Evolutionary conservation across 2,888 invertebrate species (phyloP), one percentile per base, ranked within the genome.

Genomic region (Phengaris arion): DNA sequence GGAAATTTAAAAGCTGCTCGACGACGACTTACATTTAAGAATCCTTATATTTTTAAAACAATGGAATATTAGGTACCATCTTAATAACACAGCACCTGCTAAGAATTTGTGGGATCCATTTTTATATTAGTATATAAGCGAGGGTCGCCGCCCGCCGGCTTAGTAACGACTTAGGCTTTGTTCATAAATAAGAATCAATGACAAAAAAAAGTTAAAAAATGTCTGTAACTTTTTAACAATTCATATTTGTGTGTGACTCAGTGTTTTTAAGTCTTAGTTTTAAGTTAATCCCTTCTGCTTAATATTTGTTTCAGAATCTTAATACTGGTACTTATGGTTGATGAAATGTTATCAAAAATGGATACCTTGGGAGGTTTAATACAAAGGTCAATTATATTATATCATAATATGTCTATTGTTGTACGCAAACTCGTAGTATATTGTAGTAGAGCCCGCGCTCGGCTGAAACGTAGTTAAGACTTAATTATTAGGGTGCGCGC

Each of bases 401-500:
- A 35, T 22, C 22, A 35, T 35, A 35, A 48, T 48, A 48, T 22
- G 22, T 48, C 48, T 48, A 48, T 48, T 48, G 48, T 48, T 48
- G 48, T 48, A 48, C 9, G 22, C 22, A 22, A 15, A 22, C 15
- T 9, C 9, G 15, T 59, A 59, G 9, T 22, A 59, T 59, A 15
- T 15, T 57, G 15, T 22, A n/a, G 57, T 57, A 59, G 59, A 22
- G 15, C 22, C 15, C 3, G 57, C 8, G 22, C 59, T 59, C 10
- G 8, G 76, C 74, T 76, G 74, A 76, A 77, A 80, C 77, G 75
- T 76, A 79, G 75, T 76, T 77, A 76, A 81, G 81, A 83, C 81
- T 83, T 82, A 81, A 86, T 86, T 35, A 35, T 35, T 85, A 85
- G 74, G 72, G 79, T 79, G 15, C 22, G 80, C 79, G 80, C 79